Base-by-base conservation (phyloP, 2,113 vertebrate genomes). In the Holacanthus passer region DNA sequence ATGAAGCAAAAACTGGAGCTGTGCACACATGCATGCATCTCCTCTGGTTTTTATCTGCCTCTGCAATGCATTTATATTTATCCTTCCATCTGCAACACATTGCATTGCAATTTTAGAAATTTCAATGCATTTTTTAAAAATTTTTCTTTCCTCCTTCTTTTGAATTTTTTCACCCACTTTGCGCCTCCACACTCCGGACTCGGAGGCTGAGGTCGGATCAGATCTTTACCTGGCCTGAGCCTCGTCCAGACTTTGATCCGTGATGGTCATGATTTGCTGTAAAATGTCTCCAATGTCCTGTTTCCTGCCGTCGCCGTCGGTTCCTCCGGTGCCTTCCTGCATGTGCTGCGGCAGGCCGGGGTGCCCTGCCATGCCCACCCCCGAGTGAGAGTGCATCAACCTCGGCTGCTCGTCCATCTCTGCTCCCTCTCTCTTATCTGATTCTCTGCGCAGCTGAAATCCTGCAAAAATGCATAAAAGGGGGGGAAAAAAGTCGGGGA, bases 201-300 rank as follows among this genome's bases (percentile, higher is more conserved):
- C n/a, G n/a, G 29, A 29, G 24, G 22, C 53, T 47, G 47, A 37
- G n/a, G n/a, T 64, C 59, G 59, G 67, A 39, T 73, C 74, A 17
- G 50, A 29, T 79, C 77, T 75, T 96, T 96, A 99, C 98, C 97
- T 98, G 96, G 98, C 97, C 95, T 99, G 98, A 77, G 97, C 97
- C 92, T 99, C 98, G 81, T 99, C 98, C 96, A 99, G 96, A 95
- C 97, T 99, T 94, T 99, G 98, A 87, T 99, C 98, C 62, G 98
- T 99, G 95, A 99, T 99, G 95, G 98, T 99, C 98, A 99, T 99
- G 74, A 99, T 99, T 91, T 99, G 98, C 95, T 99, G 98, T 94
- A 99, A 96, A 95, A 99, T 99, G 96, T 99, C 98, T 94, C 98
- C 98, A 90, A 99, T 99, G 96, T 99, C 98, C 95, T 99, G 97